Percentiles rank a stretch among this genome's conserved stretches.
These are phyloP conservation scores for Phocides pigmalion DNA, from an alignment of 1,140 invertebrate species.

Conservation along the genomic window DNA sequence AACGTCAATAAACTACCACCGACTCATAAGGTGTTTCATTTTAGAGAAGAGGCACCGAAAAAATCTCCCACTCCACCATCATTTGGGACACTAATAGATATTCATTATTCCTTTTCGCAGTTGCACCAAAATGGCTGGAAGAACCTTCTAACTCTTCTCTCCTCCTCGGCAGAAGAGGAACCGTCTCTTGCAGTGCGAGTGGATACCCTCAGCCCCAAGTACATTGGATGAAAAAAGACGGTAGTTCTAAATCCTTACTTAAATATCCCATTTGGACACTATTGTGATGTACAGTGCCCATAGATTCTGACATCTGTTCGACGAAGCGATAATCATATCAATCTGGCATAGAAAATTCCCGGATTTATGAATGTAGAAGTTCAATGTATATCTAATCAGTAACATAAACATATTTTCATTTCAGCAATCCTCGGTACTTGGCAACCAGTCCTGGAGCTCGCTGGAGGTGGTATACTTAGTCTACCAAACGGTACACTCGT, in stretches of 20 bases:
- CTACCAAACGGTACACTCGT: slow-evolving; percentile 88
- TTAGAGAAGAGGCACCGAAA: too few relatives aligned
- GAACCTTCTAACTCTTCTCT: slow-evolving; percentile 91
- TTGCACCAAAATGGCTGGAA: slow-evolving; percentile 93
- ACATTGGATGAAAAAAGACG: slow-evolving; percentile 89
- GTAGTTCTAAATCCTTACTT: slow-evolving; percentile 54
- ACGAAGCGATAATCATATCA: too few relatives aligned
- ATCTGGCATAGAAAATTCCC: too few relatives aligned
- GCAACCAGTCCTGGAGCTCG: slow-evolving; percentile 84
- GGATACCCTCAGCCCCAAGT: slow-evolving; percentile 90
- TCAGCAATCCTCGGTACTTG: slow-evolving; percentile 75
- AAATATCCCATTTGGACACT: too few relatives aligned
- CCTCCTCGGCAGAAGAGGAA: slow-evolving; percentile 88
- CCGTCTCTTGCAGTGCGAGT: slow-evolving; percentile 91
- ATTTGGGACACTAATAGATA: too few relatives aligned
- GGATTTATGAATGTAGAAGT: too few relatives aligned
- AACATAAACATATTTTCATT: background rate
- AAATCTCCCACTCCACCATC: too few relatives aligned
- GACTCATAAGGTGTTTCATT: too few relatives aligned
- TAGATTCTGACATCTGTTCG: too few relatives aligned
- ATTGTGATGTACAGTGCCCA: too few relatives aligned
- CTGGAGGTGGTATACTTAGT: slow-evolving; percentile 84
- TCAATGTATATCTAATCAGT: too few relatives aligned
- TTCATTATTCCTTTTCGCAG: slow-evolving; percentile 76
- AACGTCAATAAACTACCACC: too few relatives aligned